A percentile compares a stretch with the other conserved stretches of the same genome.
These are phyloP conservation scores for Metopia argyrocephala DNA, from an alignment of 2,888 invertebrate species.

Conservation along the genomic window DNA sequence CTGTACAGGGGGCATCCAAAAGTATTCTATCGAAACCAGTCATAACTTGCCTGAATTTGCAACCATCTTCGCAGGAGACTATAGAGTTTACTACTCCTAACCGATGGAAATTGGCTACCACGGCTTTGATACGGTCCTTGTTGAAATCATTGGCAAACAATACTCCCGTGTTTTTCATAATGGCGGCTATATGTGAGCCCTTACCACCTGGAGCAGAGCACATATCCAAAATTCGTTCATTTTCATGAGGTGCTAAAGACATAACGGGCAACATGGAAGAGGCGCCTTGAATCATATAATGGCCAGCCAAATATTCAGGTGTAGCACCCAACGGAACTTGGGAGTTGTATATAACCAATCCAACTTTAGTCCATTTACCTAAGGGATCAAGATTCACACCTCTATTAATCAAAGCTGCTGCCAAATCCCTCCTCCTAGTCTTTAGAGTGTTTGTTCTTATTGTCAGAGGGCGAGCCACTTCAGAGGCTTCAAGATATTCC, in stretches of 20 bases:
- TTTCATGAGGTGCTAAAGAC: constrained; percentile 97
- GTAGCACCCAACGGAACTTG: constrained; percentile 98
- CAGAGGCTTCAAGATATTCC: constrained; percentile 97
- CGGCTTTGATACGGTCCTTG: constrained; percentile 91
- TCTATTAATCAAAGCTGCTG: constrained; percentile 95
- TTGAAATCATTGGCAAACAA: constrained; percentile 98
- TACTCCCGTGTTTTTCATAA: constrained; percentile 99
- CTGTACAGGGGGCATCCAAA: constrained; percentile 98
- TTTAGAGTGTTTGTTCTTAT: constrained; percentile 97
- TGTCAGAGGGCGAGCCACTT: constrained; percentile 93
- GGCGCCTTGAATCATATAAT: constrained; percentile 97
- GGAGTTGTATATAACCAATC: constrained; percentile 96
- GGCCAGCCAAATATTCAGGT: constrained; percentile 98
- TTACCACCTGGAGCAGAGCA: constrained; percentile 99
- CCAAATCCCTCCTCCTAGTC: constrained; percentile 93
- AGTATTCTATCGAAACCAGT: constrained; percentile 97
- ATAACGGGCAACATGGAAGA: constrained; percentile 98
- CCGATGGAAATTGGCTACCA: constrained; percentile 97
- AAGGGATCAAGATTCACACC: constrained; percentile 99
- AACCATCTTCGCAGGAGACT: constrained; percentile 93
- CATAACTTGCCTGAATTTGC: constrained; percentile 89
- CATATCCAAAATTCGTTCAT: constrained; percentile 96
- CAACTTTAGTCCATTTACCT: constrained; percentile 99
- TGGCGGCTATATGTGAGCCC: constrained; percentile 96
- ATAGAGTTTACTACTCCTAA: constrained; percentile 96